phyloP scores from a whole-genome alignment of 2,113 vertebrate genomes.

The Apus apus region DNA sequence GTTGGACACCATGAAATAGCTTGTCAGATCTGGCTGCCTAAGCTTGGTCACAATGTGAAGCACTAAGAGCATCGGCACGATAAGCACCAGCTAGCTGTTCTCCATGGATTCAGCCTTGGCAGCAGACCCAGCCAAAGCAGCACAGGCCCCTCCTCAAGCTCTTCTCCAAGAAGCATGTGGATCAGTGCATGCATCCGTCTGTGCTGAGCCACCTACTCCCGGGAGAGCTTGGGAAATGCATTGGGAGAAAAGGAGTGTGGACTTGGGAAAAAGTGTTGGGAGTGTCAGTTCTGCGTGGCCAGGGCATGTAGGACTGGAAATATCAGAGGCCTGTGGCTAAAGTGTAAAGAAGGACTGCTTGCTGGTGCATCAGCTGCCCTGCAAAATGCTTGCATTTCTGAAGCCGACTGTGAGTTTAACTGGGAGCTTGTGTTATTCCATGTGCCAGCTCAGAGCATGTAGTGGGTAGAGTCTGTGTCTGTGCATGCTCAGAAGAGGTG shows the following conservation, averaged over 20 bases:
- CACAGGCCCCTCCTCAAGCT: not conserved
- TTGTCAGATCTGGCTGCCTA: not conserved
- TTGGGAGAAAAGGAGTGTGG: not conserved
- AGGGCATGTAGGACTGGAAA: not conserved
- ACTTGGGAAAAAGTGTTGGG: not conserved
- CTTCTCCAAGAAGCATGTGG: not conserved
- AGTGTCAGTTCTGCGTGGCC: not conserved
- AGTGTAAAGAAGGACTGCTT: not conserved
- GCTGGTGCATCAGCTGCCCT: not conserved
- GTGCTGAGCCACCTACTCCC: not conserved
- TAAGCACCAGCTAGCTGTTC: not conserved
- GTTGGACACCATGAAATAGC: not conserved
- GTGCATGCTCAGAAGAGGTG: not conserved
- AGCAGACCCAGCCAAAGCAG: not conserved
- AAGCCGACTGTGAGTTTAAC: not conserved
- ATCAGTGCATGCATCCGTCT: accelerated
- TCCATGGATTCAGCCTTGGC: not conserved
- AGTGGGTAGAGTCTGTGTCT: not conserved
- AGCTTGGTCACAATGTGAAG: not conserved
- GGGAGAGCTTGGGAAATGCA: not conserved
- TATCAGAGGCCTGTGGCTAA: not conserved
- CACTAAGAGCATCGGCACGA: accelerated
- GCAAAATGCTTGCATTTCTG: not conserved
- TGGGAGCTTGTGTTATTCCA: not conserved
- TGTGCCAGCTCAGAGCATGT: not conserved